Base-by-base conservation (phyloP, 2,797 vertebrate genomes). In the Coccyzus lansbergi region DNA sequence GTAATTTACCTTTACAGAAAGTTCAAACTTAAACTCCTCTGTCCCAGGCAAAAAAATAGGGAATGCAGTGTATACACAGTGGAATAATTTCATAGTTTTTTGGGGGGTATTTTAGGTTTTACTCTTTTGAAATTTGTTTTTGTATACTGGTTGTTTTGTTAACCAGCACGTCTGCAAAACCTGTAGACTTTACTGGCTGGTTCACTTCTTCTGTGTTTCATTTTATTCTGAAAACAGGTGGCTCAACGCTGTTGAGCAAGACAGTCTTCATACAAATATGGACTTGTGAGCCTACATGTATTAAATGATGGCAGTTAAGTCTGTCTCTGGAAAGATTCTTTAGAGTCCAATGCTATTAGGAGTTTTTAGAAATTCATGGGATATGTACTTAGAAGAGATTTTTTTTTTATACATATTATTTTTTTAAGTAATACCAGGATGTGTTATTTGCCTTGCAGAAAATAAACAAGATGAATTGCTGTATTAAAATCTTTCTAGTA, bases 261-360 rank as follows among this genome's bases (percentile, higher is more conserved):
- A 18, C 15, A 33, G 9, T 78, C 26, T 74, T 92, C 24, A 22
- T 51, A 34, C 8, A 20, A 42, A 33, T 14, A 7, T 10, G 58
- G 34, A 53, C 51, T 48, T 0, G 0, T 76, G 42, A 81, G 2
- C 48, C 52, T 81, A 26, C 14, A 42, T 1, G 1, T 49, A 46
- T 36, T 68, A 60, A 89, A 75, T 68, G 5, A 24, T 33, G 42
- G 2, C 10, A 51, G 7, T 74, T 55, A 63, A 34, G 10, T 64
- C 15, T 85, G 34, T 55, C 48, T 68, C 14, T 82, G 60, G 34
- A 33, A 85, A 48, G 28, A 51, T 17, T 91, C 31, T 63, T 51
- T 34, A 49, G 22, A 72, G 17, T 85, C 16, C 17, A 68, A 1
- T 65, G 22, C 12, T 55, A 1, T 7, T 42, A 33, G 5, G 2